Percentiles rank a stretch among this genome's conserved stretches.
Evolutionary conservation across 1,140 invertebrate species (phyloP).

Genomic region (Drosophila truncata): DNA sequence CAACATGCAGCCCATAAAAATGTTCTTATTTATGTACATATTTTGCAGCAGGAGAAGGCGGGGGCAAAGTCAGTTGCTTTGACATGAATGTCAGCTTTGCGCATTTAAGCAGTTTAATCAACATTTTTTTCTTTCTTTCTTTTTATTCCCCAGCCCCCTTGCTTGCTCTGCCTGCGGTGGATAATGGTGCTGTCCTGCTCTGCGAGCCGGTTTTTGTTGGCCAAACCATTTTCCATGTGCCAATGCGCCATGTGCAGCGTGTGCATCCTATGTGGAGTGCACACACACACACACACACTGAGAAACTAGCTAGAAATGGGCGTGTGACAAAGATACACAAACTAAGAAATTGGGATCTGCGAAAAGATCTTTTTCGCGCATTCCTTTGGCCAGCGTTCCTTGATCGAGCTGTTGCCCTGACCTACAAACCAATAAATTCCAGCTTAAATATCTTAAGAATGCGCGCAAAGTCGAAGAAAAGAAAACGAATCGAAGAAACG

Average conservation of each 20-base stretch:
- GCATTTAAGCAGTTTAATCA: constrained; percentile 83
- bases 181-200: background rate
- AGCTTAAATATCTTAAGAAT: constrained; percentile 72
- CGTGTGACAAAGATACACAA: constrained; percentile 35
- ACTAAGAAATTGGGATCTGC: constrained; percentile 4
- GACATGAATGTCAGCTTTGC: constrained; percentile 82
- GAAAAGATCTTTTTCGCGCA: constrained; percentile 27
- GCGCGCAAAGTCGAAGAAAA: constrained; percentile 35
- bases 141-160: constrained; percentile 18
- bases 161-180: constrained; percentile 27
- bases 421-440: constrained; percentile 79
- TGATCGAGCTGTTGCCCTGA: constrained; percentile 57
- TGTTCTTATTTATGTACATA: constrained; percentile 66
- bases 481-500: constrained; percentile 31
- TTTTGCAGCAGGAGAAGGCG: constrained; percentile 36
- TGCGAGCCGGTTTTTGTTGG: constrained; percentile 43
- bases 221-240: constrained; percentile 30
- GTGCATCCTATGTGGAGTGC: constrained; percentile 41
- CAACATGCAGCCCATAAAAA: constrained; percentile 61
- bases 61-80: constrained; percentile 65
- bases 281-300: background rate
- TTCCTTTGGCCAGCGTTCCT: constrained; percentile 39
- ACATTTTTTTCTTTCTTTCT: constrained; percentile 46
- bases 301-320: constrained; percentile 26
- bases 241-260: constrained; percentile 38